Evolutionary conservation across 2,888 invertebrate species (phyloP), one percentile per base, ranked within the genome.

Genomic region (Archips xylosteana): DNA sequence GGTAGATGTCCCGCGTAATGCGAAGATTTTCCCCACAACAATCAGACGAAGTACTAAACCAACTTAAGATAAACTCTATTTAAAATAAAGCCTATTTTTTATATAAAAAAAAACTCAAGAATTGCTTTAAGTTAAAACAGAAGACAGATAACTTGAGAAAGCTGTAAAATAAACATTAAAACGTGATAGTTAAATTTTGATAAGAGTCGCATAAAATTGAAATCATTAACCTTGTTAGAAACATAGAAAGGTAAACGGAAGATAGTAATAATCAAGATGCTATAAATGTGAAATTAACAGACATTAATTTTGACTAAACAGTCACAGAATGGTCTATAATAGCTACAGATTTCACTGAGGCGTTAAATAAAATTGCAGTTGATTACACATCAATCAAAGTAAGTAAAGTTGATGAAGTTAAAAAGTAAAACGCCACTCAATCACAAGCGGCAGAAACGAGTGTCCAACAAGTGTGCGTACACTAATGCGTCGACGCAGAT

Each of bases 391-490:
- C 23, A 62, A 67, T 72, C 54, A 67, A 62, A 45, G 42, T 15
- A 39, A 60, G 42, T 13, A 23, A 36, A 39, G n/a, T 42, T 71
- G 15, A 12, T 12, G 32, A 66, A 23, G 39, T 39, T 36, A 61
- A 61, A 61, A 51, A 61, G 66, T 57, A 67, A 67, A 57, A 5
- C 42, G 34, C 66, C 66, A 54, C 61, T 72, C 62, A 63, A 73
- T 73, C 59, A 68, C 39, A 42, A n/a, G 63, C 57, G 62, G 10
- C 63, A 47, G 63, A 47, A 49, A 64, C 12, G 10, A 66, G 74
- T 39, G 62, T 65, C 57, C 57, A 72, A 77, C 66, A 51, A 57
- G 59, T 75, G 74, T 76, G 76, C 73, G 76, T 71, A 57, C 57
- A 32, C 59, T 39, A 32, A 73, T 70, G 68, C 71, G 70, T 65